phyloP scores from a whole-genome alignment of 2,797 vertebrate genomes.

The Gila robusta region DNA sequence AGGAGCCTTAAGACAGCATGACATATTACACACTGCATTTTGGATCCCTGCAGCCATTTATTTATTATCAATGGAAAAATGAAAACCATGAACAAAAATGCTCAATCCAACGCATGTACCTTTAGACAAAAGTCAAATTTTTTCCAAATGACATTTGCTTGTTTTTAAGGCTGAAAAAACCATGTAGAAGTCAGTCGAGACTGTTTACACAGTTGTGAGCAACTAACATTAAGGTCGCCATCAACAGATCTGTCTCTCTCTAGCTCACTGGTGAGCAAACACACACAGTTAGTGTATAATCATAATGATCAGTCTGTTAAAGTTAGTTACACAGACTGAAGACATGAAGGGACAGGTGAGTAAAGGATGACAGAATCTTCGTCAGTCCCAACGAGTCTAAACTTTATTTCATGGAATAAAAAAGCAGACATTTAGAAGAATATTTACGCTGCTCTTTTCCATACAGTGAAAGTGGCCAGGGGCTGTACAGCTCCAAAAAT shows the following conservation, averaged over 20 bases:
- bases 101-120: background rate
- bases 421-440: background rate
- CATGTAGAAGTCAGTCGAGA: conserved; percentile 73
- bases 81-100: background rate
- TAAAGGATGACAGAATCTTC: no score
- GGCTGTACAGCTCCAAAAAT: background rate
- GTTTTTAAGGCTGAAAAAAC: conserved; percentile 63
- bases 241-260: conserved; percentile 41
- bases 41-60: background rate
- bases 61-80: background rate
- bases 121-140: conserved; percentile 70
- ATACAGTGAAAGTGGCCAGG: background rate
- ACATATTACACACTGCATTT: background rate
- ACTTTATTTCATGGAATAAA: background rate
- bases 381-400: background rate
- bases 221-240: conserved; percentile 68
- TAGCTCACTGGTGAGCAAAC: conserved; percentile 73
- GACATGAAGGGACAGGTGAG: background rate
- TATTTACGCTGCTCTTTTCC: background rate
- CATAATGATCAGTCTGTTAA: conserved; percentile 80
- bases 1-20: background rate
- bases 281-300: conserved; percentile 64
- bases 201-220: conserved; percentile 78
- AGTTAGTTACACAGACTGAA: conserved; percentile 34
- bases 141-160: conserved; percentile 74